Conservation (phyloP, 1,140 invertebrate species). For the Scylla paramamosain region DNA sequence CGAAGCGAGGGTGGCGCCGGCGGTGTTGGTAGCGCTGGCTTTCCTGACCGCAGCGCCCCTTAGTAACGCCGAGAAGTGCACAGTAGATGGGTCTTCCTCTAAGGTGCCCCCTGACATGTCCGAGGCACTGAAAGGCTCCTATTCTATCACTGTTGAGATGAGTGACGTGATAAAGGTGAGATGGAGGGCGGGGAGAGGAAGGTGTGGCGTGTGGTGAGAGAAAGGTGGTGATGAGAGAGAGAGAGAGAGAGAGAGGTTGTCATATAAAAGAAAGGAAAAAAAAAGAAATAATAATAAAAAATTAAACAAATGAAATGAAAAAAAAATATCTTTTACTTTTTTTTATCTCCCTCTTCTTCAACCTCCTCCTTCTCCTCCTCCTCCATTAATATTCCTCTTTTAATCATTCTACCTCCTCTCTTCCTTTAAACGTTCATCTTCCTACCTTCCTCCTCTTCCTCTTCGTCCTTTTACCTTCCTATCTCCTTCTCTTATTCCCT, state of each 20-base stretch:
- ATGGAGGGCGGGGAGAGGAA: too few relatives aligned
- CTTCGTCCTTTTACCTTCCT: not conserved
- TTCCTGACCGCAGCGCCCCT: too few relatives aligned
- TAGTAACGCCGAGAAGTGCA: too few relatives aligned
- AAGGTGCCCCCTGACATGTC: not conserved
- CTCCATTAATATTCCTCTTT: not conserved
- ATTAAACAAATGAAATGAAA: too few relatives aligned
- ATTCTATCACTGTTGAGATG: slow-evolving; percentile 25
- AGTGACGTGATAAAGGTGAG: not conserved
- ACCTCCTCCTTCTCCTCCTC: not conserved
- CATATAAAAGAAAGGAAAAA: not conserved
- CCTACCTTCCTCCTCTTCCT: not conserved
- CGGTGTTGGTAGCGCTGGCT: too few relatives aligned
- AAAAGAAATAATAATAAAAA: not conserved
- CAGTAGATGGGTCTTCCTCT: too few relatives aligned
- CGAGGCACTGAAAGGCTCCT: not conserved
- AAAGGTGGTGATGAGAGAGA: not conserved
- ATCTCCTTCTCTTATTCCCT: too few relatives aligned
- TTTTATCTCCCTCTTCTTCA: not conserved
- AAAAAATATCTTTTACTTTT: not conserved
- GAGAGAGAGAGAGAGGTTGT: slow-evolving; percentile 29
- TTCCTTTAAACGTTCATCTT: not conserved
- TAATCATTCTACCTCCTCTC: not conserved
- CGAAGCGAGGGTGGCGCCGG: too few relatives aligned
- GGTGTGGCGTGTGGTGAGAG: not conserved